Evolutionary conservation across 2,113 vertebrate species (phyloP), one percentile per base, ranked within the genome.

Genomic region (Tinamus guttatus): DNA sequence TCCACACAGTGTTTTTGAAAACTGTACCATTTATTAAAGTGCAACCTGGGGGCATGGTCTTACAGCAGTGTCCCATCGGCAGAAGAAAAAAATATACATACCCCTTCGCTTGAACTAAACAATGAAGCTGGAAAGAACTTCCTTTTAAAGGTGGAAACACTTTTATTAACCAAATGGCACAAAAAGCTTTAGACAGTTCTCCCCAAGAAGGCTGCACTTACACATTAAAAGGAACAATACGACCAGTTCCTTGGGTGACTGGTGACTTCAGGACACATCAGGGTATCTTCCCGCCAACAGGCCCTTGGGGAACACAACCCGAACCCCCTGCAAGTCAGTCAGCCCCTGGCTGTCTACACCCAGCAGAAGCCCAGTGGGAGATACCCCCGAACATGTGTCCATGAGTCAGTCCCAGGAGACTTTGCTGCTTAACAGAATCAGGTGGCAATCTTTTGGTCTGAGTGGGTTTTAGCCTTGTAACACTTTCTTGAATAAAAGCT

Each of bases 11-110:
- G 45, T 25, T 93, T 92, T 89, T 90, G 90, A 87, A 97, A 94
- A 90, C 81, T 86, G 89, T 94, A 95, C 93, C 94, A 77, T 97
- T 98, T 94, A 96, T 96, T 97, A 95, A 98, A 97, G 92, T 97
- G 82, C 92, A 97, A 52, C 77, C 89, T 58, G 93, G 94, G 83
- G 81, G 47, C 71, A 81, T 91, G 80, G 77, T 91, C 90, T 93
- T 96, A 91, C 75, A 95, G 93, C 78, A 94, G 62, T 88, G 75
- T 89, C 63, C 60, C 60, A 13, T 64, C 27, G 76, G 56, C 74
- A 77, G 77, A 89, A 85, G 75, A 63, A 41, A 30, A 69, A 64
- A 88, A 71, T 3, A 60, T 32, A 80, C 38, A 58, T 10, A 64
- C 47, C 80, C 77, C 87, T 88, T 95, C 79, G 63, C 76, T 89